Evolutionary conservation across 2,888 invertebrate genomes (phyloP).

Genomic region (Autographa gamma): DNA sequence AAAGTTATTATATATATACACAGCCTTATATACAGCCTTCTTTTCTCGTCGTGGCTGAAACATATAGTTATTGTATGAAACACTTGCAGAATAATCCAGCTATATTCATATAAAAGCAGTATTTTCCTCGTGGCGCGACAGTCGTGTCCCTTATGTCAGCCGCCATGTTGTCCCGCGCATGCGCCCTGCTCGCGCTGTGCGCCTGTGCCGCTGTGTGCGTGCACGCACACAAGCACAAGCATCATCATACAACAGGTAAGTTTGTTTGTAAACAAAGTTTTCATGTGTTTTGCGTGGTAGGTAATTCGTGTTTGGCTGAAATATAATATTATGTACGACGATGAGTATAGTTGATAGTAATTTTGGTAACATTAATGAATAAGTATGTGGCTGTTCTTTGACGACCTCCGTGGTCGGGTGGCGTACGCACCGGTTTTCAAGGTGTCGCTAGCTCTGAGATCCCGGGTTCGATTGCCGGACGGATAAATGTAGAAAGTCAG

Average conservation of each 20-base stretch:
- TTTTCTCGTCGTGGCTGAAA: neutral
- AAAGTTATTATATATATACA: too few species aligned
- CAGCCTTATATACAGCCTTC: too few species aligned
- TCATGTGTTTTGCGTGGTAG: neutral
- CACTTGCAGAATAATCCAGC: slow-evolving; percentile 29
- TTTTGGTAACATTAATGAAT: too few species aligned
- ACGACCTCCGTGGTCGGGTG: too few species aligned
- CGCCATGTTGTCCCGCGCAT: slow-evolving; percentile 26
- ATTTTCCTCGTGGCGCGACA: slow-evolving; percentile 12
- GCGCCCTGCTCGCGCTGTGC: slow-evolving; percentile 20
- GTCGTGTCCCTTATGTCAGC: slow-evolving; percentile 15
- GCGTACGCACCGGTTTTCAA: too few species aligned
- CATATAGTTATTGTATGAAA: neutral
- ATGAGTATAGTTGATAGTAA: too few species aligned
- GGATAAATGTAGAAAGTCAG: too few species aligned
- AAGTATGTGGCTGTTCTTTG: too few species aligned
- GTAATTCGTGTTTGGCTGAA: too few species aligned
- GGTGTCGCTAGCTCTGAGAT: too few species aligned
- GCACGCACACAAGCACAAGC: slow-evolving; percentile 21
- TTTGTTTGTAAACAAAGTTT: slow-evolving; percentile 14
- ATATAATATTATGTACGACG: too few species aligned
- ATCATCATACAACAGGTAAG: slow-evolving; percentile 10
- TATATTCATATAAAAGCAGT: slow-evolving; percentile 21
- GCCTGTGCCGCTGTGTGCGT: slow-evolving; percentile 22
- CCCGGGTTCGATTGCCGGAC: too few species aligned